Conservation (phyloP, 2,113 vertebrate species). For the Grantiella picta region DNA sequence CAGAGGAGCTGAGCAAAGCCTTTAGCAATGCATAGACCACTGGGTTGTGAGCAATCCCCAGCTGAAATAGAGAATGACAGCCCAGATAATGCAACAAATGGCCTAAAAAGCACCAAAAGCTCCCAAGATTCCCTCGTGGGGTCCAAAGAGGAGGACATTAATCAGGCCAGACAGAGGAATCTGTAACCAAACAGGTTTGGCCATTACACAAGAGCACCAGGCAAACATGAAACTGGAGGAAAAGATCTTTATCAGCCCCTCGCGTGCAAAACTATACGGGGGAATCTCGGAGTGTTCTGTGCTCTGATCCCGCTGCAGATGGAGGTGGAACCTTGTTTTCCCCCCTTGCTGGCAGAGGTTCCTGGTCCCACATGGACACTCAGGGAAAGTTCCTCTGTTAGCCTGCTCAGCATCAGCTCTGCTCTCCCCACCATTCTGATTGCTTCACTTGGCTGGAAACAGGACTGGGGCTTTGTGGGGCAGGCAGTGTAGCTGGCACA, state of each 20-base stretch:
- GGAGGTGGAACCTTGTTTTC: not conserved
- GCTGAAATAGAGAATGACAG: slow-evolving; percentile 37
- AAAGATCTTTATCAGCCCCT: slow-evolving; percentile 56
- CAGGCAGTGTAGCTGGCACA: too few relatives aligned
- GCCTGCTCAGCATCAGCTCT: not conserved
- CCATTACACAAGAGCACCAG: slow-evolving; percentile 41
- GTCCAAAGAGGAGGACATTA: not conserved
- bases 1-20: not conserved
- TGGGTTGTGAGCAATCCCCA: not conserved
- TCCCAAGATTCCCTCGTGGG: slow-evolving; percentile 12
- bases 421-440: not conserved
- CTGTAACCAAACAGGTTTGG: slow-evolving; percentile 47
- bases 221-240: slow-evolving; percentile 35
- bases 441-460: not conserved
- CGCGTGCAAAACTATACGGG: not conserved
- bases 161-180: slow-evolving; percentile 38
- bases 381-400: not conserved
- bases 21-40: not conserved
- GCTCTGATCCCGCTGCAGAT: not conserved
- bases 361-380: not conserved
- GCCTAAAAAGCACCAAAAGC: slow-evolving; percentile 19
- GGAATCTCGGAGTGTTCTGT: not conserved
- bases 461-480: not conserved
- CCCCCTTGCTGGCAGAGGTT: not conserved
- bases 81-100: slow-evolving; percentile 34